Percentiles rank a stretch among this genome's conserved stretches.
Conservation (phyloP, 1,140 invertebrate species). For the Drosophila grimshawi region DNA sequence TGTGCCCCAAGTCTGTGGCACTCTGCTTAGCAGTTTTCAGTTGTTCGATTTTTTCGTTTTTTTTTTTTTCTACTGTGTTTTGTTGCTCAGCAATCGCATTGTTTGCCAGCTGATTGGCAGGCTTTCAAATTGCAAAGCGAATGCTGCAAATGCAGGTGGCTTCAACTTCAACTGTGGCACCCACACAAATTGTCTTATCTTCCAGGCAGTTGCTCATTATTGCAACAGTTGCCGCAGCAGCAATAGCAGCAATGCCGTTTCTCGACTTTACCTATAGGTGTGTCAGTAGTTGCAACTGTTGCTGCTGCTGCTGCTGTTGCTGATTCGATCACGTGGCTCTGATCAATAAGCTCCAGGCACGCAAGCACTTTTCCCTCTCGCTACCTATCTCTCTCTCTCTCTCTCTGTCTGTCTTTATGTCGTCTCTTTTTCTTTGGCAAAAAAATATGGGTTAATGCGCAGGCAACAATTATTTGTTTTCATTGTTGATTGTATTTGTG, state of each 20-base stretch:
- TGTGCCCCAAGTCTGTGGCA: constrained; percentile 42
- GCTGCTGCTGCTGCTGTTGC: constrained; percentile 43
- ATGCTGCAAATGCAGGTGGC: constrained; percentile 74
- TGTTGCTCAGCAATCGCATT: constrained; percentile 33
- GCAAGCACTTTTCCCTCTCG: constrained; percentile 43
- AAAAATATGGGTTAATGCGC: constrained; percentile 75
- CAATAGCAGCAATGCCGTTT: constrained; percentile 22
- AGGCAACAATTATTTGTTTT: constrained; percentile 60
- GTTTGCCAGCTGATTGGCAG: constrained; percentile 70
- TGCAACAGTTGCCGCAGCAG: constrained; percentile 36
- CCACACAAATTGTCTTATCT: constrained; percentile 65
- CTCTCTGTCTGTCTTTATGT: neutral
- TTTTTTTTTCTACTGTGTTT: neutral
- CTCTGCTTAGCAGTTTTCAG: constrained; percentile 5
- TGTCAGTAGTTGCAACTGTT: constrained; percentile 72
- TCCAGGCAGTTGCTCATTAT: constrained; percentile 67
- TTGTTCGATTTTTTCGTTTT: no score
- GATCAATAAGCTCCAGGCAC: constrained; percentile 76
- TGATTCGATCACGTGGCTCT: constrained; percentile 67
- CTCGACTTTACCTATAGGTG: constrained; percentile 48
- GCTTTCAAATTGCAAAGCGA: constrained; percentile 63
- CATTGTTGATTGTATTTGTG: constrained; percentile 69
- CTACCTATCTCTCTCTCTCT: neutral
- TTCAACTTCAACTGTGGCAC: constrained; percentile 49
- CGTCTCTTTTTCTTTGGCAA: constrained; percentile 7